Percentiles rank a stretch among this genome's conserved stretches.
Evolutionary conservation across 2,888 invertebrate species (phyloP).

Genomic region (Andrena bucephala): DNA sequence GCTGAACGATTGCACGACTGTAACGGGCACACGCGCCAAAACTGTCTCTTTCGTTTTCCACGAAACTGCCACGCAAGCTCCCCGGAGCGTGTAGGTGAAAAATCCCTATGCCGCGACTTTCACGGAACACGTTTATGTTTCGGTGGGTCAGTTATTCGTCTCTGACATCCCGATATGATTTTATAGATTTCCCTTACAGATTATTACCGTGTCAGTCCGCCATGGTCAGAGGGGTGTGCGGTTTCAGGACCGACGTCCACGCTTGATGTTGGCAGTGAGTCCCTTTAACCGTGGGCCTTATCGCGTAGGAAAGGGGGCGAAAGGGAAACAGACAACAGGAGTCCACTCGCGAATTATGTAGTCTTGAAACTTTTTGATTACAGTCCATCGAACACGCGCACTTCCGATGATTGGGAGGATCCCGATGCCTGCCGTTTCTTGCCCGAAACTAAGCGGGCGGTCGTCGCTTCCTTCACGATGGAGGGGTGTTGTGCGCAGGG

Average conservation of each 20-base stretch:
- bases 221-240: conserved; percentile 68
- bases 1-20: neutral
- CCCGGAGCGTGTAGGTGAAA: conserved; percentile 41
- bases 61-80: conserved; percentile 61
- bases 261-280: conserved; percentile 62
- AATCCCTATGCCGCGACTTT: conserved; percentile 46
- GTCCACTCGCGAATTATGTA: conserved; percentile 67
- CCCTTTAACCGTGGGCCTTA: conserved; percentile 70
- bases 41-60: conserved; percentile 46
- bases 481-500: conserved; percentile 77
- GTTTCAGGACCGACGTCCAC: conserved; percentile 55
- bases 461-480: conserved; percentile 76
- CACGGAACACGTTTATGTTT: conserved; percentile 27
- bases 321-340: conserved; percentile 17
- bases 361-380: conserved; percentile 56
- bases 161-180: conserved; percentile 28
- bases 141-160: conserved; percentile 31
- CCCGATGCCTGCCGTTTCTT: conserved; percentile 78
- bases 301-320: conserved; percentile 33
- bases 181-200: conserved; percentile 32
- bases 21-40: conserved; percentile 65
- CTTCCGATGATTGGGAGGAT: conserved; percentile 66
- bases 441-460: conserved; percentile 79
- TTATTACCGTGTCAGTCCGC: conserved; percentile 65
- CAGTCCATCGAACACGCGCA: conserved; percentile 43